phyloP scores from a whole-genome alignment of 2,888 invertebrate genomes.

The Caenorhabditis doughertyi region DNA sequence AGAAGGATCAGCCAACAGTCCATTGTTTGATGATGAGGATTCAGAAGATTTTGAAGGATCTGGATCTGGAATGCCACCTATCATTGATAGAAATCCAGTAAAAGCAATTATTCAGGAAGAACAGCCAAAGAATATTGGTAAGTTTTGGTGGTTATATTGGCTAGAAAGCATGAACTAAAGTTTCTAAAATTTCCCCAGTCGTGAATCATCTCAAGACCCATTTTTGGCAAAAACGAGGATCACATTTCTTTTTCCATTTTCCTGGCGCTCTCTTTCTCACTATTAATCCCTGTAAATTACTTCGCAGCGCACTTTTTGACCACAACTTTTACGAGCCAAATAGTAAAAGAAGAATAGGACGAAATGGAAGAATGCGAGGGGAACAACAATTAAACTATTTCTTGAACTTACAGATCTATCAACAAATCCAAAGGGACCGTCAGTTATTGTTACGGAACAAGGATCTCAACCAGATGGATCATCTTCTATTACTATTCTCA shows the following conservation, averaged over 20 bases:
- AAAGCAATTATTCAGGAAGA: slow-evolving; percentile 32
- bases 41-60: slow-evolving; percentile 47
- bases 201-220: background rate
- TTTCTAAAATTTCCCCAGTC: too few relatives aligned
- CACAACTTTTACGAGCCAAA: slow-evolving; percentile 53
- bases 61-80: slow-evolving; percentile 54
- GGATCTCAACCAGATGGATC: slow-evolving; percentile 46
- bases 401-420: slow-evolving; percentile 47
- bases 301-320: slow-evolving; percentile 43
- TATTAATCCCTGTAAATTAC: slow-evolving; percentile 56
- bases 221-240: slow-evolving; percentile 9
- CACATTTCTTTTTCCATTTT: background rate
- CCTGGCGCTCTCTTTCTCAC: slow-evolving; percentile 23
- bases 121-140: slow-evolving; percentile 52
- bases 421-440: slow-evolving; percentile 52
- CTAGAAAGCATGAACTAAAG: too few relatives aligned
- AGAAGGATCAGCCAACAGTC: slow-evolving; percentile 47
- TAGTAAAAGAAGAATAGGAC: slow-evolving; percentile 6
- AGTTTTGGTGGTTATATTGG: slow-evolving; percentile 9
- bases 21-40: slow-evolving; percentile 60
- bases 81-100: slow-evolving; percentile 38
- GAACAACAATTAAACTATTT: background rate
- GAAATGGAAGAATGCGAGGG: background rate
- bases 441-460: slow-evolving; percentile 43
- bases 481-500: background rate